phyloP scores from a whole-genome alignment of 2,888 invertebrate species.

The Cheilosia variabilis region DNA sequence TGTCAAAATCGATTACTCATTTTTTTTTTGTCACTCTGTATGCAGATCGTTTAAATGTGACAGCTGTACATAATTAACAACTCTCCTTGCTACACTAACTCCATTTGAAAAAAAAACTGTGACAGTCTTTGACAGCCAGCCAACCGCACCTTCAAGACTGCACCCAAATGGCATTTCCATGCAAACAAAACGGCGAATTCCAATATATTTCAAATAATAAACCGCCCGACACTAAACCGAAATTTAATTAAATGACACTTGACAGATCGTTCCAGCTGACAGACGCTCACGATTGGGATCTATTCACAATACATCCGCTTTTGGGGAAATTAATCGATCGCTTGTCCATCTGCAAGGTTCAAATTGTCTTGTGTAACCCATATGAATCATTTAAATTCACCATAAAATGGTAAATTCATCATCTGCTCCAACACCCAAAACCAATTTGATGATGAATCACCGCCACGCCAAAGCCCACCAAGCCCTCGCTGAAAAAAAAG shows the following conservation, averaged over 20 bases:
- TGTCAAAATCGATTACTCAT: no score
- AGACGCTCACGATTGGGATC: slow-evolving; percentile 51
- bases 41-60: no score
- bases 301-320: slow-evolving; percentile 40
- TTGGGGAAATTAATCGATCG: slow-evolving; percentile 65
- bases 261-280: slow-evolving; percentile 48
- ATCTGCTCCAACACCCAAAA: slow-evolving; percentile 63
- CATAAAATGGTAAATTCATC: slow-evolving; percentile 57
- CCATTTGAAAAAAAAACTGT: background rate
- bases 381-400: slow-evolving; percentile 47
- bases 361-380: slow-evolving; percentile 19
- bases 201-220: slow-evolving; percentile 11
- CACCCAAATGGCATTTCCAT: background rate
- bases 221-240: background rate
- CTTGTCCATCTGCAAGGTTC: slow-evolving; percentile 67
- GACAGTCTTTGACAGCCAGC: slow-evolving; percentile 32
- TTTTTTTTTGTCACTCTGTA: no score
- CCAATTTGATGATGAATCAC: slow-evolving; percentile 72
- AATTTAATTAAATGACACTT: slow-evolving; percentile 45
- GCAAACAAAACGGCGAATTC: background rate
- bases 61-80: background rate
- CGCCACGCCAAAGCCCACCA: slow-evolving; percentile 37
- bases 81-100: background rate
- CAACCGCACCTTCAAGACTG: slow-evolving; percentile 36
- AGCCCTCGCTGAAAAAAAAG: slow-evolving; percentile 45